Base-by-base conservation (phyloP, 2,888 invertebrate species). In the Tetragonisca angustula region DNA sequence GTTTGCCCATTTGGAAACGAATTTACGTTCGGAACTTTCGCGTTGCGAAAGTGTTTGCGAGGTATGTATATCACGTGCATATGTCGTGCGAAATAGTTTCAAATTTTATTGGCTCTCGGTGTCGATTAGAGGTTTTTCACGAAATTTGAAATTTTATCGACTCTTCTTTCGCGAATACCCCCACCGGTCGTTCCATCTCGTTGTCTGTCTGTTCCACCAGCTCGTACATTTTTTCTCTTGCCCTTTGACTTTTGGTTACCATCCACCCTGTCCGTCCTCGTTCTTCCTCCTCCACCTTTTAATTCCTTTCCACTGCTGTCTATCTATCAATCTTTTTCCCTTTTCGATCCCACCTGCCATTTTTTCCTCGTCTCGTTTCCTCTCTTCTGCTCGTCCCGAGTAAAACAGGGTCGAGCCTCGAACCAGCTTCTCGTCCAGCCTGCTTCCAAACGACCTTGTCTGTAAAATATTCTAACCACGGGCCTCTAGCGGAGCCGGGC, bases 381-480 rank as follows among this genome's bases (percentile, higher is more conserved):
- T 2, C 61, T 13, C 21, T 50, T 17, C 24, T 24, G 69, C 78
- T 70, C 83, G 43, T 72, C 84, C 11, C 69, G 15, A n/a, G 21
- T 52, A 49, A 62, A 49, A 64, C 59, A 43, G 1, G 27, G 69
- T 64, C 59, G 71, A 68, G 61, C 49, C 69, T 76, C 67, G 67
- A 74, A 81, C 76, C 32, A 32, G 70, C 49, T 76, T 77, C 43
- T 77, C 76, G 72, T 49, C 43, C 19, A 76, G 70, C 64, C 67
- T 69, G 71, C 70, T 76, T 65, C 82, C 82, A 76, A 77, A 36
- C 86, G 74, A 76, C 82, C 85, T 87, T 87, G 88, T 84, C 89
- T 88, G 87, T 88, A 87, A 89, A 90, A 91, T 92, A 91, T 92
- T 92, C 91, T 82, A 89, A 81, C 88, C 90, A 90, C 90, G 86